phyloP scores from a whole-genome alignment of 2,797 vertebrate genomes.

The Thamnophis elegans region DNA sequence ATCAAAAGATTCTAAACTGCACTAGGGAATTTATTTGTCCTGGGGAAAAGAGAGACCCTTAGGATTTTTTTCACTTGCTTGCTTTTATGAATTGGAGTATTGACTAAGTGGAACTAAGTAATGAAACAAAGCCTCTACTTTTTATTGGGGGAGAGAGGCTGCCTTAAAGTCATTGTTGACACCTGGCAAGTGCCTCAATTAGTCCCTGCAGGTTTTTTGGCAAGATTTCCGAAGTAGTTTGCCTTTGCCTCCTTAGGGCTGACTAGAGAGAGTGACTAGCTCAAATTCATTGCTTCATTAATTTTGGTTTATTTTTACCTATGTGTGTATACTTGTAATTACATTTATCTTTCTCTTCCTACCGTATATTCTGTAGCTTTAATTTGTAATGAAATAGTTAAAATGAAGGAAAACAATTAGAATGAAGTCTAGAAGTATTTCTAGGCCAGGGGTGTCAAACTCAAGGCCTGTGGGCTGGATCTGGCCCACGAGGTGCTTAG shows the following conservation, averaged over 20 bases:
- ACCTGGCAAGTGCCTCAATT: not conserved
- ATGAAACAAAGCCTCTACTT: not conserved
- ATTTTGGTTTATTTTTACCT: not conserved
- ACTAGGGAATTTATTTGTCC: not conserved
- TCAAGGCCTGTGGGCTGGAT: too few relatives aligned
- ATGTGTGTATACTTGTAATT: not conserved
- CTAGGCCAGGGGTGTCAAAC: not conserved
- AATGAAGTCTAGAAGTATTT: not conserved
- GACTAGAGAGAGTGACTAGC: not conserved
- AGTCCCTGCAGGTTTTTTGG: not conserved
- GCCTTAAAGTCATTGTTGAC: not conserved
- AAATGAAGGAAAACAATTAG: not conserved
- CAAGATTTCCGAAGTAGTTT: not conserved
- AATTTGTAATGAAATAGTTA: not conserved
- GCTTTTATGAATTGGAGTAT: not conserved
- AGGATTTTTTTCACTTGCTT: not conserved
- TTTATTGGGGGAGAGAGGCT: not conserved
- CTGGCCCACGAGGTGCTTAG: too few relatives aligned
- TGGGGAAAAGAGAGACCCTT: not conserved
- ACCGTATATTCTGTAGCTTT: not conserved
- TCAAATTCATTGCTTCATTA: not conserved
- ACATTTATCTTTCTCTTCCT: not conserved
- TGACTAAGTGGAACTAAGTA: not conserved
- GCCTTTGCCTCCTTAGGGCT: not conserved
- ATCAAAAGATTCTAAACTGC: not conserved